Conservation (phyloP, 92 coral and sea anemone genomes). For the Parazoanthus atlanticus region DNA sequence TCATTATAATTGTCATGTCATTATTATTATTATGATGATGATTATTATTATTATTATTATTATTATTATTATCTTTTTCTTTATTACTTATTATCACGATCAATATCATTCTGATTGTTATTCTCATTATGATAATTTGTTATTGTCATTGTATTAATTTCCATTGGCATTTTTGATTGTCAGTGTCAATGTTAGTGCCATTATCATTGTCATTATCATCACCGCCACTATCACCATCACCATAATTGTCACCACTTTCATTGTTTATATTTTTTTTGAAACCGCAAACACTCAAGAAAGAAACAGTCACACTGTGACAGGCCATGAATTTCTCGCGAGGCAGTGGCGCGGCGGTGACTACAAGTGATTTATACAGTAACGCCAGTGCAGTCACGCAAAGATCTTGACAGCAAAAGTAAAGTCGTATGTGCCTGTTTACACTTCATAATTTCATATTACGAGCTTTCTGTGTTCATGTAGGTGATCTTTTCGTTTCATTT, state of each 20-base stretch:
- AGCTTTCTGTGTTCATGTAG: neutral
- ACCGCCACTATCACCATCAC: neutral
- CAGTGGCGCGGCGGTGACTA: neutral
- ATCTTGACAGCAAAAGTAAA: neutral
- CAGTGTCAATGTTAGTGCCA: neutral
- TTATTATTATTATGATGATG: no score
- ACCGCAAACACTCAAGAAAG: neutral
- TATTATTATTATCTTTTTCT: no score
- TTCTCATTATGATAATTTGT: no score
- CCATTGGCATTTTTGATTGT: neutral
- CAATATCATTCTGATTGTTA: no score
- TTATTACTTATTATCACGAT: no score
- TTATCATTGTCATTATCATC: neutral
- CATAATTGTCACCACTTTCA: neutral
- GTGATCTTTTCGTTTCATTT: neutral
- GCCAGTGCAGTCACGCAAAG: neutral
- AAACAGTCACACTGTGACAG: neutral
- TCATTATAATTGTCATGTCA: no score
- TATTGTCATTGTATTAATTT: no score
- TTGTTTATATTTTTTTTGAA: no score
- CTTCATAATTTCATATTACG: neutral
- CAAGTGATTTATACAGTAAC: neutral
- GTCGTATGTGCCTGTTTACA: neutral
- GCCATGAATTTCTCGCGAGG: neutral
- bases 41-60: no score